phyloP scores from a whole-genome alignment of 2,113 vertebrate genomes.

The Brachyhypopomus occidentalis region DNA sequence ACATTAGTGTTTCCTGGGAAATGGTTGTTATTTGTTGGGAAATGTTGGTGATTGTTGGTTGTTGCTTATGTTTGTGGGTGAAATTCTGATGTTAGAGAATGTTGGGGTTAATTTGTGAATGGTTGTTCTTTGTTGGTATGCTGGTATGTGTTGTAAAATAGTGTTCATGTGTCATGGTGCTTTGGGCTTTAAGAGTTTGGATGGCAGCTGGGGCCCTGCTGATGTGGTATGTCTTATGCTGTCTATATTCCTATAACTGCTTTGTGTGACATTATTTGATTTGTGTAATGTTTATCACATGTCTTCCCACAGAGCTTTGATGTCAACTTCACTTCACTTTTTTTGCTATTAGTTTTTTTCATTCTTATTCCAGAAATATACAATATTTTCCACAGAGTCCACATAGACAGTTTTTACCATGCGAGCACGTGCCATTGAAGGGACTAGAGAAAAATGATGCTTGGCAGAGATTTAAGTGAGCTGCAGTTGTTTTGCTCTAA shows the following conservation, averaged over 20 bases:
- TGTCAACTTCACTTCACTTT: not conserved
- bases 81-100: not conserved
- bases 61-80: too few species aligned
- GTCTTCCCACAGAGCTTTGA: not conserved
- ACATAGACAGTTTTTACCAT: not conserved
- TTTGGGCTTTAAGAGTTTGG: too few species aligned
- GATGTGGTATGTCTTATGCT: not conserved
- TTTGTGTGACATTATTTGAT: not conserved
- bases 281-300: not conserved
- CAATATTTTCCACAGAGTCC: not conserved
- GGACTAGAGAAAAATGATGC: not conserved
- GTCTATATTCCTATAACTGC: not conserved
- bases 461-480: constrained; percentile 12
- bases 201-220: too few species aligned
- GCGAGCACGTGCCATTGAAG: constrained; percentile 25
- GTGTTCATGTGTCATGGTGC: not conserved
- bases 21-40: not conserved
- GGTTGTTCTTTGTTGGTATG: not conserved
- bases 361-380: not conserved
- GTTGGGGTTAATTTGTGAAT: not conserved
- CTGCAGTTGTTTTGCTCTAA: constrained; percentile 7
- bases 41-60: not conserved
- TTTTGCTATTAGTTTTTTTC: not conserved
- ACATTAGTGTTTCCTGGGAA: not conserved
- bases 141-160: not conserved